These are phyloP conservation scores for Polypterus senegalus DNA, from an alignment of 2,113 vertebrate genomes.

Conservation along the genomic window DNA sequence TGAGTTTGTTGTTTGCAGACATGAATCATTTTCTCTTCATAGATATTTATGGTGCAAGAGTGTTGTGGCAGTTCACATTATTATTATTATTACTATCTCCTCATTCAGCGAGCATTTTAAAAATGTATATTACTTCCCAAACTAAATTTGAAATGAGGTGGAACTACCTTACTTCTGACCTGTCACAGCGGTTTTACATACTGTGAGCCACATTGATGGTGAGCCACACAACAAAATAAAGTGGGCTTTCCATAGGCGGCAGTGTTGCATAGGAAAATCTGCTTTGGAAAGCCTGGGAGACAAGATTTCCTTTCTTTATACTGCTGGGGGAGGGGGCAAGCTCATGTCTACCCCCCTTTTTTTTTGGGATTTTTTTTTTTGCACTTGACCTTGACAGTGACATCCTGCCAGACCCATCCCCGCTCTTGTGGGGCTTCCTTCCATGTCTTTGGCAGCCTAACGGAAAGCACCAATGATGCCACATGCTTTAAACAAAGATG, in stretches of 20 bases:
- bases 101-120: no score
- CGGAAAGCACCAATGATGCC: constrained; percentile 24
- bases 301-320: constrained; percentile 12
- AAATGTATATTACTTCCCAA: no score
- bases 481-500: constrained; percentile 24
- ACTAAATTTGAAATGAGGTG: no score
- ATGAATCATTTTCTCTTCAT: no score
- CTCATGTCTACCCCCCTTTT: constrained; percentile 6
- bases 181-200: no score
- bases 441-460: constrained; percentile 26
- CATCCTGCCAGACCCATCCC: constrained; percentile 30
- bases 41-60: no score
- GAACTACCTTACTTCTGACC: no score
- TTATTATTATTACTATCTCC: no score
- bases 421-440: constrained; percentile 28
- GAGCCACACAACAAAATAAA: no score
- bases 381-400: constrained; percentile 41
- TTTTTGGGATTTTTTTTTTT: background rate
- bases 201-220: no score
- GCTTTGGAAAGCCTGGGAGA: constrained; percentile 13
- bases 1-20: no score
- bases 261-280: constrained; percentile 20
- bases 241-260: constrained; percentile 30
- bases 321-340: background rate
- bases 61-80: no score